Conservation (phyloP, 2,888 invertebrate species). For the Meghimatium bilineatum region DNA sequence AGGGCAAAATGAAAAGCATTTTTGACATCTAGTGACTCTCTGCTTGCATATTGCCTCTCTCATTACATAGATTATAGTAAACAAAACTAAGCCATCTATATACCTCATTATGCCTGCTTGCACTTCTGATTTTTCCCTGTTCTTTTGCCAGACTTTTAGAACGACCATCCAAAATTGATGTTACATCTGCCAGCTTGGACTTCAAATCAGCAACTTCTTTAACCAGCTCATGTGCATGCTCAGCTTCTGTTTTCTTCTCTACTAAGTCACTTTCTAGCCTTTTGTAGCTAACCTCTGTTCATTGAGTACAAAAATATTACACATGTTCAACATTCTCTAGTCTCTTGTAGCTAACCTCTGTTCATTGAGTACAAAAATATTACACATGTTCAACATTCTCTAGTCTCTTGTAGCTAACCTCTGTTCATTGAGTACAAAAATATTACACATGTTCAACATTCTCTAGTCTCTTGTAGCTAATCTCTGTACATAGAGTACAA, state of each 20-base stretch:
- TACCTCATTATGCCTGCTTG: slow-evolving; percentile 72
- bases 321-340: slow-evolving; percentile 61
- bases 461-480: slow-evolving; percentile 57
- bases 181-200: slow-evolving; percentile 60
- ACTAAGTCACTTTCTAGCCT: slow-evolving; percentile 62
- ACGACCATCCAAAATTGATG: slow-evolving; percentile 60
- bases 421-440: slow-evolving; percentile 49
- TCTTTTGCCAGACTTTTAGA: slow-evolving; percentile 67
- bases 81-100: neutral
- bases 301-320: neutral
- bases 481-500: slow-evolving; percentile 54
- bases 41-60: too few species aligned
- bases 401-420: slow-evolving; percentile 57
- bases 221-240: slow-evolving; percentile 59
- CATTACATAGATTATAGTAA: neutral
- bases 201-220: slow-evolving; percentile 59
- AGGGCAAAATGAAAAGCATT: too few species aligned
- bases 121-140: slow-evolving; percentile 69
- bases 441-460: too few species aligned
- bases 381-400: too few species aligned
- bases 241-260: slow-evolving; percentile 59
- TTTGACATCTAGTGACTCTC: too few species aligned
- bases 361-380: neutral
- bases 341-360: slow-evolving; percentile 59
- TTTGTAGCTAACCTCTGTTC: slow-evolving; percentile 59